Conservation (phyloP, 2,888 invertebrate genomes). For the Halictus ligatus region DNA sequence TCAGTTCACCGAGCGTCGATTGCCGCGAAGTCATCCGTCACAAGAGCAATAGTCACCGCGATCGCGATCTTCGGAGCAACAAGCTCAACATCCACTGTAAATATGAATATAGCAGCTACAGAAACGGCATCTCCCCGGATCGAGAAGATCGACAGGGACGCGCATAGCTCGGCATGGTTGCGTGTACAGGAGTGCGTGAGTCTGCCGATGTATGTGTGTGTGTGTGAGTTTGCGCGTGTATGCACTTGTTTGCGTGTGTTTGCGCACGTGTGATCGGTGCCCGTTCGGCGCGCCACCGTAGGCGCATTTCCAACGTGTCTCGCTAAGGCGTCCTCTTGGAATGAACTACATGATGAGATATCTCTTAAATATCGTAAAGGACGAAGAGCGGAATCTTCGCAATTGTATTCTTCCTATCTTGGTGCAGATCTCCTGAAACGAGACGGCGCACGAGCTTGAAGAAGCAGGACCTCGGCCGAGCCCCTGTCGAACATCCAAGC, state of each 20-base stretch:
- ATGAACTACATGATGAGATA: slow-evolving; percentile 63
- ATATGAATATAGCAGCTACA: slow-evolving; percentile 6
- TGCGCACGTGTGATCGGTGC: slow-evolving; percentile 41
- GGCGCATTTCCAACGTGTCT: slow-evolving; percentile 63
- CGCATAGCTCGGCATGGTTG: slow-evolving; percentile 33
- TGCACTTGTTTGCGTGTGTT: background rate
- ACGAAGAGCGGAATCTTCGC: slow-evolving; percentile 57
- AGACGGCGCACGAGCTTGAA: slow-evolving; percentile 52
- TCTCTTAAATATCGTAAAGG: slow-evolving; percentile 59
- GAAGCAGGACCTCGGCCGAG: slow-evolving; percentile 20
- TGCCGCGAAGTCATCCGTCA: background rate
- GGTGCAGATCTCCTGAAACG: slow-evolving; percentile 60
- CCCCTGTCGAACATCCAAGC: slow-evolving; percentile 28
- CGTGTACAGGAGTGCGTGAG: slow-evolving; percentile 20
- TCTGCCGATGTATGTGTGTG: slow-evolving; percentile 1
- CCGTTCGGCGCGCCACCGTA: slow-evolving; percentile 33
- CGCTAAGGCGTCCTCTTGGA: slow-evolving; percentile 76
- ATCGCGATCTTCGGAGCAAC: background rate
- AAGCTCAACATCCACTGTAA: background rate
- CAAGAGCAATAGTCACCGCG: background rate
- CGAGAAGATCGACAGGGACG: slow-evolving; percentile 19
- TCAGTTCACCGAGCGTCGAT: background rate
- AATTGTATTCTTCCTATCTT: slow-evolving; percentile 63
- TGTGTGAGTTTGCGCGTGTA: background rate
- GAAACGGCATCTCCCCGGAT: slow-evolving; percentile 1